Evolutionary conservation across 1,140 invertebrate species (phyloP).

Genomic region (Zophobas morio): DNA sequence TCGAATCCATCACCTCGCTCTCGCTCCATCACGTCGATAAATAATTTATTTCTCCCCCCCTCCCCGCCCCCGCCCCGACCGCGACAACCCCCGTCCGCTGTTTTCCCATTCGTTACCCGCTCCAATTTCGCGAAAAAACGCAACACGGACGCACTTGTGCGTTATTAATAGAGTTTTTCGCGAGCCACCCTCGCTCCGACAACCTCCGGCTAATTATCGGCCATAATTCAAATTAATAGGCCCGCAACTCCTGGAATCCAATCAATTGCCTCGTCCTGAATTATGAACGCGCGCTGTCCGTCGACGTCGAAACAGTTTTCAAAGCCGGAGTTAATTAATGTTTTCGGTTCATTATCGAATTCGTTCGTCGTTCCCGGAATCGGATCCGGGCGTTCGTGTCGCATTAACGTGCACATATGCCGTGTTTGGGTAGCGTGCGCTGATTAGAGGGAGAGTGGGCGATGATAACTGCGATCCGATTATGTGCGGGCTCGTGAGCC

Average conservation of each 20-base stretch:
- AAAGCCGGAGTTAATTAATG: slow-evolving; percentile 32
- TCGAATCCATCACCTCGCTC: no score
- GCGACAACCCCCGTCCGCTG: no score
- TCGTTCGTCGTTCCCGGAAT: slow-evolving; percentile 1
- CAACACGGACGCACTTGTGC: slow-evolving; percentile 30
- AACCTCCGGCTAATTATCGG: slow-evolving; percentile 36
- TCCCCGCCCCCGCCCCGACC: no score
- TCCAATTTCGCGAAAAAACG: slow-evolving; percentile 53
- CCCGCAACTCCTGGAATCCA: slow-evolving; percentile 32
- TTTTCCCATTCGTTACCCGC: no score
- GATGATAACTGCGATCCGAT: slow-evolving; percentile 46
- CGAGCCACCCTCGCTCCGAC: background rate
- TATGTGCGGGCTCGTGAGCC: slow-evolving; percentile 44
- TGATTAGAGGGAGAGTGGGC: slow-evolving; percentile 46
- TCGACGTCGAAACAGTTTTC: slow-evolving; percentile 22
- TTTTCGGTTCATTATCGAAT: slow-evolving; percentile 36
- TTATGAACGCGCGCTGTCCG: slow-evolving; percentile 32
- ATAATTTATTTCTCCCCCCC: no score
- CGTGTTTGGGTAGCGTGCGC: slow-evolving; percentile 44
- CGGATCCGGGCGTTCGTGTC: slow-evolving; percentile 3
- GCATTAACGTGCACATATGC: slow-evolving; percentile 25
- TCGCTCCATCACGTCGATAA: no score
- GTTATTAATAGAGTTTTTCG: slow-evolving; percentile 35
- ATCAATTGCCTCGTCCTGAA: slow-evolving; percentile 30
- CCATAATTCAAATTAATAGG: slow-evolving; percentile 41